phyloP scores from a whole-genome alignment of 2,797 vertebrate species.

The Garrulus glandarius region DNA sequence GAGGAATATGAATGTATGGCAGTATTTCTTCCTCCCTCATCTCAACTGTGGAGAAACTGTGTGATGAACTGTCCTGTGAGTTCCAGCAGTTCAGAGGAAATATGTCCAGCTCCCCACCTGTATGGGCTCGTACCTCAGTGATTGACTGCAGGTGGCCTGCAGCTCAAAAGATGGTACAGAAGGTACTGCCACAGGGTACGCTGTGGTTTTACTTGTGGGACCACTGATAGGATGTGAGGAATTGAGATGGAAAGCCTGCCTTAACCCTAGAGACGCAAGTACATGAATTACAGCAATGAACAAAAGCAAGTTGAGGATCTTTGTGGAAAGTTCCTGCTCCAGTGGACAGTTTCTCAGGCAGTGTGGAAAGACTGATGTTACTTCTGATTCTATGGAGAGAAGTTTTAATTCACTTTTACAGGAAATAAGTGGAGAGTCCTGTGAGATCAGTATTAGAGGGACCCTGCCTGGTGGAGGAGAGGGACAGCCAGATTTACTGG shows the following conservation, averaged over 20 bases:
- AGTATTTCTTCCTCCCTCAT: not conserved
- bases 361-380: not conserved
- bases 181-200: not conserved
- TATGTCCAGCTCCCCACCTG: not conserved
- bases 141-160: not conserved
- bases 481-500: not conserved
- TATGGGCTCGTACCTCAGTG: rapidly evolving
- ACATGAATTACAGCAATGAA: not conserved
- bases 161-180: not conserved
- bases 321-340: not conserved
- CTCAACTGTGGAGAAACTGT: not conserved
- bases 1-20: not conserved
- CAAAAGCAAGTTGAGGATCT: not conserved
- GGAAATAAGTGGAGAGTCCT: not conserved
- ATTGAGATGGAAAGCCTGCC: not conserved
- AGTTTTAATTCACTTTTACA: not conserved
- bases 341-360: not conserved
- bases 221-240: not conserved
- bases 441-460: not conserved
- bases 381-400: not conserved
- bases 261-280: not conserved
- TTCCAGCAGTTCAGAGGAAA: not conserved
- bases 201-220: not conserved
- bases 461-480: not conserved
- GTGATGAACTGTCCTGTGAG: not conserved